Conservation (phyloP, 1,140 invertebrate species). For the Lasioglossum albipes region DNA sequence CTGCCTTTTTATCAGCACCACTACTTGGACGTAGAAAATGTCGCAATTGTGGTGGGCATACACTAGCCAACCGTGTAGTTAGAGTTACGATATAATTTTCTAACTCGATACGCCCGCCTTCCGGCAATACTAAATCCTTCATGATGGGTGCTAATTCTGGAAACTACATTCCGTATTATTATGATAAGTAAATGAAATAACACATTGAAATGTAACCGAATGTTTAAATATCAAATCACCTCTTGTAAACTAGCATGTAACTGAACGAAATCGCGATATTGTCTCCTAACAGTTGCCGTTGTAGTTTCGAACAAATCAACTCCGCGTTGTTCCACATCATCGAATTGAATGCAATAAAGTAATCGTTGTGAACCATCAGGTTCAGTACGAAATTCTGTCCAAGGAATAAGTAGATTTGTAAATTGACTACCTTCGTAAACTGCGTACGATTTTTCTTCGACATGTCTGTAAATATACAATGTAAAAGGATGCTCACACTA, state of each 20-base stretch:
- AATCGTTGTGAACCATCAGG: conserved; percentile 75
- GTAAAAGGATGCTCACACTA: not conserved
- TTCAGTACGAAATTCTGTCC: conserved; percentile 75
- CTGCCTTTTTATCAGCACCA: conserved; percentile 72
- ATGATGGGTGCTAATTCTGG: conserved; percentile 67
- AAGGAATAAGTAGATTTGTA: conserved; percentile 72
- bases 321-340: conserved; percentile 75
- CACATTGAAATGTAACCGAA: not conserved
- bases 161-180: conserved; percentile 45
- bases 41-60: conserved; percentile 70
- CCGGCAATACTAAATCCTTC: conserved; percentile 71
- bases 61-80: conserved; percentile 69
- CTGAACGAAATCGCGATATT: conserved; percentile 74
- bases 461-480: conserved; percentile 59
- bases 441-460: conserved; percentile 73
- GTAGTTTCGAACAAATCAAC: conserved; percentile 75
- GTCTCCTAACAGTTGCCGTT: conserved; percentile 73
- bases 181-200: conserved; percentile 7
- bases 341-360: conserved; percentile 78
- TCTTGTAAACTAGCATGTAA: conserved; percentile 73
- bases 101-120: conserved; percentile 73
- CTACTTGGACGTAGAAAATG: conserved; percentile 74
- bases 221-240: conserved; percentile 47
- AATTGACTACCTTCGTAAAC: conserved; percentile 73
- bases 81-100: conserved; percentile 73